A percentile compares a stretch with the other conserved stretches of the same genome.
phyloP scores from a whole-genome alignment of 2,888 invertebrate genomes.

The Ochropleura plecta region DNA sequence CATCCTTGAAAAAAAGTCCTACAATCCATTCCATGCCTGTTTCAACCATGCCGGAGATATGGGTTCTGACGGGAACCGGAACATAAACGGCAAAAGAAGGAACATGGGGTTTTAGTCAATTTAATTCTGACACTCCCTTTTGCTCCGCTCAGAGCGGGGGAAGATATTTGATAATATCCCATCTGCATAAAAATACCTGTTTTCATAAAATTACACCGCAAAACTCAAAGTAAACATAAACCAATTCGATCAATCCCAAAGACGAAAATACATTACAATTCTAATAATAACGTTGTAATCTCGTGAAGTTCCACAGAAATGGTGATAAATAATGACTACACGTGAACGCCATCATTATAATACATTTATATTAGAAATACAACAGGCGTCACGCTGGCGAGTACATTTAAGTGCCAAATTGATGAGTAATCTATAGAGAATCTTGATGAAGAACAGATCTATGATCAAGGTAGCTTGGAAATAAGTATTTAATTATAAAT shows the following conservation, averaged over 20 bases:
- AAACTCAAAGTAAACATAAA: neutral
- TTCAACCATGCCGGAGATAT: too few species aligned
- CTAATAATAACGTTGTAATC: conserved; percentile 43
- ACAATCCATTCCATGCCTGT: too few species aligned
- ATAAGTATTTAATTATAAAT: neutral
- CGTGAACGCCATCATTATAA: conserved; percentile 46
- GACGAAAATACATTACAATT: conserved; percentile 29
- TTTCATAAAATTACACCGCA: neutral
- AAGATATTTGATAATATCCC: too few species aligned
- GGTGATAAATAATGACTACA: conserved; percentile 48
- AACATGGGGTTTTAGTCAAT: too few species aligned
- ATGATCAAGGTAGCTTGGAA: neutral
- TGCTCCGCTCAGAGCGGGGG: too few species aligned
- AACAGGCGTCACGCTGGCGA: conserved; percentile 27
- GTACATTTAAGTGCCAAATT: conserved; percentile 50
- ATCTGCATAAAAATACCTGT: too few species aligned
- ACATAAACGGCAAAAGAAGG: too few species aligned
- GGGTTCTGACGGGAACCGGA: too few species aligned
- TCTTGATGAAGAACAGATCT: conserved; percentile 6
- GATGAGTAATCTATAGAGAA: conserved; percentile 40
- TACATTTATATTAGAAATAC: conserved; percentile 17
- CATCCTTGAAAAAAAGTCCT: neutral
- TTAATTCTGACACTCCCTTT: too few species aligned
- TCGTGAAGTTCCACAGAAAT: conserved; percentile 41
- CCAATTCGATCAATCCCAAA: conserved; percentile 10